Evolutionary conservation across 2,113 vertebrate genomes (phyloP), one percentile per base, ranked within the genome.

Genomic region (Hipposideros armiger): DNA sequence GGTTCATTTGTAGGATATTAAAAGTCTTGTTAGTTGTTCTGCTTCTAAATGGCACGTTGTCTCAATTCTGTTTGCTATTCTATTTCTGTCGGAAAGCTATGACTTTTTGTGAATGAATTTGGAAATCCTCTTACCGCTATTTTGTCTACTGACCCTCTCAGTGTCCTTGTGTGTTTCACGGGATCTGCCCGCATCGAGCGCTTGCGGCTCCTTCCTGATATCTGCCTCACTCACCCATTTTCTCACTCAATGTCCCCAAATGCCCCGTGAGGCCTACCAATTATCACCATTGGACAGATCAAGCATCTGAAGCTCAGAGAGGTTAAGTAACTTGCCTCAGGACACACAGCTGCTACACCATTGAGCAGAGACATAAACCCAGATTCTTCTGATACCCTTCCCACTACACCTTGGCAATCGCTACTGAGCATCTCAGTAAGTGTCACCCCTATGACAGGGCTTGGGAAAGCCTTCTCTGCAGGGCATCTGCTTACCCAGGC

Each of bases 371-470:
- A 52, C 17, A 0, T 19, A 8, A 58, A 40, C 4, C 4, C 36
- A 77, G 17, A 14, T 30, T 76, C 45, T 54, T 36, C 56, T 50
- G 11, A 16, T 4, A 30, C 11, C 36, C 30, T 40, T 58, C 54
- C 17, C 42, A 10, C 2, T 11, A 14, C 4, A 0, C 52, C 0
- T 0, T 45, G 5, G 11, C 36, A 10, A 7, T 28, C 6, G 10
- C 24, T 10, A 0, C 13, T 0, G 30, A 24, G 26, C 26, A 6
- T 45, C 20, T 52, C 22, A 60, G 26, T 16, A 42, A 24, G 13
- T 1, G 19, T 22, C 69, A 22, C 32, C 11, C 17, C 4, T 22
- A 0, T 4, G 0, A 4, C 24, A 11, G 36, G 42, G 11, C 30
- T 32, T 15, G 7, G 24, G 3, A 47, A 8, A 40, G 64, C 22